Evolutionary conservation across 2,113 vertebrate species (phyloP).

Genomic region (Panurus biarmicus): DNA sequence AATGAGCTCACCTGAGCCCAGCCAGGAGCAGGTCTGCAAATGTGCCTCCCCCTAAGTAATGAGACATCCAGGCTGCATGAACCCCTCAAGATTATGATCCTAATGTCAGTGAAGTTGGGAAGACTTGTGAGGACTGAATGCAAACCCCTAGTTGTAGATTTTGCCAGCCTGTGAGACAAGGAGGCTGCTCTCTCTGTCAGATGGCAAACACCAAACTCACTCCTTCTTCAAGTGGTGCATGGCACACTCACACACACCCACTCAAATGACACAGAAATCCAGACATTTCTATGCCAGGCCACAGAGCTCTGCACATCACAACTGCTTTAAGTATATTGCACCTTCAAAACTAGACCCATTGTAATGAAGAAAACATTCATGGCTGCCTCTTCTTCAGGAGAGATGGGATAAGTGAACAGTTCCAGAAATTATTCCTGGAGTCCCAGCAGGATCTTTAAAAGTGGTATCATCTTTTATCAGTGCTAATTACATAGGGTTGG

Average conservation of each 20-base stretch:
- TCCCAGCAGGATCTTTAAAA: neutral
- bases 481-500: neutral
- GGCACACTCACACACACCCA: neutral
- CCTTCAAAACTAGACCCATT: fast-evolving
- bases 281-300: fast-evolving
- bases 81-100: neutral
- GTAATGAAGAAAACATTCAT: neutral
- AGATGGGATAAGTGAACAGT: neutral
- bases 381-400: neutral
- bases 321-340: neutral
- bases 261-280: neutral
- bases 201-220: neutral
- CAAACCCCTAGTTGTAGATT: neutral
- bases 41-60: neutral
- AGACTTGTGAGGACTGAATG: neutral
- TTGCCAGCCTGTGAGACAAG: neutral
- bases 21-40: neutral
- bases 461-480: neutral
- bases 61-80: neutral
- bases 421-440: neutral
- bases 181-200: neutral
- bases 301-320: neutral
- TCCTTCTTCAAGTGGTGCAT: neutral
- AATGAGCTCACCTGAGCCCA: neutral
- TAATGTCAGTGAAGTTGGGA: neutral